Percentiles rank a stretch among this genome's conserved stretches.
phyloP scores from a whole-genome alignment of 2,113 vertebrate genomes.

The Suricata suricatta region DNA sequence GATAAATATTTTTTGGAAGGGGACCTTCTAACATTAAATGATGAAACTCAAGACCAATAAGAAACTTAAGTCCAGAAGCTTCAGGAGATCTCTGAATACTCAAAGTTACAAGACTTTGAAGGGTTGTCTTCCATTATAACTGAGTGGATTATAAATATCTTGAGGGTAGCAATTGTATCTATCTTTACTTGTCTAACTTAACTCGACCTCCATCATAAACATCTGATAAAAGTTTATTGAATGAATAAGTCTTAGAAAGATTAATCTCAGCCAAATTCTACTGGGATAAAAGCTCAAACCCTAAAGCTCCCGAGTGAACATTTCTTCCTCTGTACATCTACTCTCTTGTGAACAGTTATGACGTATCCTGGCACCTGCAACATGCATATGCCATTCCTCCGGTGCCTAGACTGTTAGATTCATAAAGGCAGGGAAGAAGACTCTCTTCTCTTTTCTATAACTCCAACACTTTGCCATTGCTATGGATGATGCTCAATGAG shows the following conservation, averaged over 20 bases:
- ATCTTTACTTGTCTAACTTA: not conserved
- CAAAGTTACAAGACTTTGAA: not conserved
- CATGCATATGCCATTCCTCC: not conserved
- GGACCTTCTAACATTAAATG: not conserved
- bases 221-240: not conserved
- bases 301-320: not conserved
- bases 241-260: conserved; percentile 8
- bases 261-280: not conserved
- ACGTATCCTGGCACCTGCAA: not conserved
- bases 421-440: not conserved
- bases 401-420: not conserved
- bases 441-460: not conserved
- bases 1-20: not conserved
- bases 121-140: not conserved
- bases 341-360: not conserved
- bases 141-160: not conserved
- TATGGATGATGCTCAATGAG: not conserved
- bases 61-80: not conserved
- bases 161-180: not conserved
- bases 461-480: not conserved
- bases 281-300: not conserved
- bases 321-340: not conserved
- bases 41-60: not conserved
- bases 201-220: not conserved
- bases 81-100: not conserved